Evolutionary conservation across 2,888 invertebrate genomes (phyloP).

Genomic region (Sthenelais limicola): DNA sequence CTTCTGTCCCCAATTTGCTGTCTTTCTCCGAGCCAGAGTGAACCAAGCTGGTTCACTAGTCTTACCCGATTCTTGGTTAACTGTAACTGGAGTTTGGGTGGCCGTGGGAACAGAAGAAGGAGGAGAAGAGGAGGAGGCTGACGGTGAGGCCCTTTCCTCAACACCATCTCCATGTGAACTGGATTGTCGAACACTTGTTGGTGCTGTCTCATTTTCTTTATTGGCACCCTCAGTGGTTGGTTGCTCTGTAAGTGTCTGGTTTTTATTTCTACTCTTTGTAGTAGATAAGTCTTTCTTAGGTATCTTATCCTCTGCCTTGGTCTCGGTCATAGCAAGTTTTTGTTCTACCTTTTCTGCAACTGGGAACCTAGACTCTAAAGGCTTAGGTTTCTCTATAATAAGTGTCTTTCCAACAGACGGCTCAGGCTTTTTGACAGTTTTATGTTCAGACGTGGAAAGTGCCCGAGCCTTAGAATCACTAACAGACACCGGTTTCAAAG

Average conservation of each 20-base stretch:
- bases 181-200: neutral
- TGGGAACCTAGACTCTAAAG: neutral
- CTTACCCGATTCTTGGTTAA: neutral
- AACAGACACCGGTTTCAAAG: slow-evolving; percentile 1
- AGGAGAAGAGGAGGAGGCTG: neutral
- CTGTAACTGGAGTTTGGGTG: no score
- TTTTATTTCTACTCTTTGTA: slow-evolving; percentile 48
- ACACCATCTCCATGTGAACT: slow-evolving; percentile 16
- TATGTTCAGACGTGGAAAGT: no score
- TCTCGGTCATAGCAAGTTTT: neutral
- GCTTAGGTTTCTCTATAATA: slow-evolving; percentile 2
- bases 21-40: slow-evolving; percentile 48
- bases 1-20: slow-evolving; percentile 46
- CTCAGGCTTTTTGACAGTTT: slow-evolving; percentile 21
- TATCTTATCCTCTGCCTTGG: neutral
- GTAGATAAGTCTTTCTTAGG: slow-evolving; percentile 8
- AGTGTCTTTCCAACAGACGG: slow-evolving; percentile 19
- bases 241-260: slow-evolving; percentile 61
- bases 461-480: no score
- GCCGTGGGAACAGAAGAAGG: neutral
- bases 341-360: neutral
- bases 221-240: slow-evolving; percentile 48
- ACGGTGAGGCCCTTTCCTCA: neutral
- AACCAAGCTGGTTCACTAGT: slow-evolving; percentile 53
- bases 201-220: slow-evolving; percentile 24